Conservation (phyloP, 2,888 invertebrate genomes). For the Scaptomyza caliginosa region DNA sequence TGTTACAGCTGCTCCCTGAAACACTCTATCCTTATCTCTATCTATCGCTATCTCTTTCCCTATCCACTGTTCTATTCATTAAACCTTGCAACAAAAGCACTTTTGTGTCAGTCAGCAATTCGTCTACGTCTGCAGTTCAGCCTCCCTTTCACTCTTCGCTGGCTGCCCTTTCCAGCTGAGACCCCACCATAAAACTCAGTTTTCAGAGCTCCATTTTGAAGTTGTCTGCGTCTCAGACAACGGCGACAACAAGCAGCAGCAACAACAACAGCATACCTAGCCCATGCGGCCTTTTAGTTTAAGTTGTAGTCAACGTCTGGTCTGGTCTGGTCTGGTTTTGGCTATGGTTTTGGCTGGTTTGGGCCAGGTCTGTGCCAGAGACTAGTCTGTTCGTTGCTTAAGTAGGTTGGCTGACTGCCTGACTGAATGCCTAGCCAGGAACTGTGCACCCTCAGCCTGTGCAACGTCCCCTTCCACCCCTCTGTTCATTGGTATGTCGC, state of each 20-base stretch:
- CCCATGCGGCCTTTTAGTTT: conserved; percentile 76
- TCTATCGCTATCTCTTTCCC: background rate
- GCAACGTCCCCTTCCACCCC: conserved; percentile 5
- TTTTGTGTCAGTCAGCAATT: conserved; percentile 77
- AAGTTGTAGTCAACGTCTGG: conserved; percentile 68
- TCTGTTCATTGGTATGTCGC: conserved; percentile 22
- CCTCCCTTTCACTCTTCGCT: background rate
- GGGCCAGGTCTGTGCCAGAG: conserved; percentile 25
- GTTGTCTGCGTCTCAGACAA: conserved; percentile 78
- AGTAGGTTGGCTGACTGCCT: conserved; percentile 68
- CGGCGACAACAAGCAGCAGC: conserved; percentile 59
- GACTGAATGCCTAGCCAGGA: conserved; percentile 12
- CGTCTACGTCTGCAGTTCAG: conserved; percentile 49
- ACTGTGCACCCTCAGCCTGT: conserved; percentile 8
- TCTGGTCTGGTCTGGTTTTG: conserved; percentile 25
- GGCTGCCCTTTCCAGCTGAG: background rate
- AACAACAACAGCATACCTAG: conserved; percentile 27
- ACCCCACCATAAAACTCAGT: conserved; percentile 18
- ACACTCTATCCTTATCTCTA: background rate
- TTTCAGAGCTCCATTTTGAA: conserved; percentile 69
- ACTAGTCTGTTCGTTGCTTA: conserved; percentile 45
- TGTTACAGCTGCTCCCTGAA: conserved; percentile 13
- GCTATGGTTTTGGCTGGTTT: conserved; percentile 29
- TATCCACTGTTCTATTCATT: conserved; percentile 56
- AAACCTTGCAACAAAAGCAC: conserved; percentile 78